Percentiles rank a stretch among this genome's conserved stretches.
These are phyloP conservation scores for Pomacea maculata DNA, from an alignment of 1,140 invertebrate genomes.

Conservation along the genomic window DNA sequence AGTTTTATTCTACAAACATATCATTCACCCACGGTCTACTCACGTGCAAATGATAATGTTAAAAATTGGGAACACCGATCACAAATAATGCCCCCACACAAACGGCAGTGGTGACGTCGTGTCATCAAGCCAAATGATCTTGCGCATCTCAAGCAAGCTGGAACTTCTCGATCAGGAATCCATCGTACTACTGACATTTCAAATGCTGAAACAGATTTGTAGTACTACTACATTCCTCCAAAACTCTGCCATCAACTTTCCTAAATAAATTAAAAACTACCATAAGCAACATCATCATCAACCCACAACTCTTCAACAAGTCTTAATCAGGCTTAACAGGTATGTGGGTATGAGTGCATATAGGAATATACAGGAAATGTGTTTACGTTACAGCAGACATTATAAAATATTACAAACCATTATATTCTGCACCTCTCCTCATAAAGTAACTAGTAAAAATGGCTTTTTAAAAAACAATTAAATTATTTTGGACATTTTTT, in stretches of 20 bases:
- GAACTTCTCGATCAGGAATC: slow-evolving; percentile 90
- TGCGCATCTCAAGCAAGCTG: slow-evolving; percentile 90
- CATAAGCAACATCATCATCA: no score
- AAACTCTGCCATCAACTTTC: no score
- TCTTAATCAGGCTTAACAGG: no score
- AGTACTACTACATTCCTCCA: no score
- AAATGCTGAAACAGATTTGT: slow-evolving; percentile 68
- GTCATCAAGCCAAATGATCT: slow-evolving; percentile 86
- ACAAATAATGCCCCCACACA: slow-evolving; percentile 96
- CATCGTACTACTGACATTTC: slow-evolving; percentile 88
- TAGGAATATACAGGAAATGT: no score
- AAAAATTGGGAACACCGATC: slow-evolving; percentile 92
- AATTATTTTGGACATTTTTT: not conserved
- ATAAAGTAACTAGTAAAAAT: not conserved
- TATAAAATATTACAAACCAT: no score
- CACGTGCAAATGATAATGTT: slow-evolving; percentile 83
- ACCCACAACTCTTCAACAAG: no score
- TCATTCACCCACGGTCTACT: slow-evolving; percentile 60
- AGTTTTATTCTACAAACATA: not conserved
- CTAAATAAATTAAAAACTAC: no score
- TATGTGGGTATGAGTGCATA: no score
- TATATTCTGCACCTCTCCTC: no score
- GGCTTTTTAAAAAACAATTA: not conserved
- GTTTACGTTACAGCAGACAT: no score
- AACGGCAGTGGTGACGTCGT: slow-evolving; percentile 93